Evolutionary conservation across 2,888 invertebrate genomes (phyloP).

Genomic region (Hedychridium roseum): DNA sequence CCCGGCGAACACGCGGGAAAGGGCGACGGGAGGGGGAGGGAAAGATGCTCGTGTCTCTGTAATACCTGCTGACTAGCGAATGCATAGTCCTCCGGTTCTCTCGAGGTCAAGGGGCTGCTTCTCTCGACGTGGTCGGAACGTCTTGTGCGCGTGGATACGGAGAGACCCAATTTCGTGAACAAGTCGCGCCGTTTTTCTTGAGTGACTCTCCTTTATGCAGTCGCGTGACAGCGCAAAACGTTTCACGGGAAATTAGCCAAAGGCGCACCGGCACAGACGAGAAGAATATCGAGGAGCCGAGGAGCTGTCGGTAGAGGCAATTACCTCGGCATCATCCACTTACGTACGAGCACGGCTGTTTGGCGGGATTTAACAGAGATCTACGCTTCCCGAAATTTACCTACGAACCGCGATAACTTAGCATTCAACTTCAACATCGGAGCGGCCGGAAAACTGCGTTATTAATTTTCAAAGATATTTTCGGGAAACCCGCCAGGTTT

Average conservation of each 20-base stretch:
- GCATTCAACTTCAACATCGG: background rate
- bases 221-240: no score
- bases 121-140: slow-evolving; percentile 29
- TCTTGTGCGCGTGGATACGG: slow-evolving; percentile 17
- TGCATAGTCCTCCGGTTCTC: slow-evolving; percentile 22
- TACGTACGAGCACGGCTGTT: no score
- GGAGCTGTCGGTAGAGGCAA: no score
- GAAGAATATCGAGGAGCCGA: background rate
- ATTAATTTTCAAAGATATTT: background rate
- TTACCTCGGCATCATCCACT: no score
- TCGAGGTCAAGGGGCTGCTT: slow-evolving; percentile 40
- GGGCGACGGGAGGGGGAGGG: background rate
- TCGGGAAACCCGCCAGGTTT: background rate
- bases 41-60: slow-evolving; percentile 10
- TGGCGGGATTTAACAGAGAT: no score
- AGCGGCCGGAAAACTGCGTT: background rate
- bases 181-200: background rate
- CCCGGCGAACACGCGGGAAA: background rate
- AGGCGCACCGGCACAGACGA: background rate
- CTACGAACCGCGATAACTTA: background rate
- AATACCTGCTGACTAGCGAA: slow-evolving; percentile 36
- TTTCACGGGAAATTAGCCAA: background rate
- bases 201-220: no score
- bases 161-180: slow-evolving; percentile 14
- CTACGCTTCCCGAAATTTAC: no score